Conservation (phyloP, 2,113 vertebrate species). For the Suncus etruscus region DNA sequence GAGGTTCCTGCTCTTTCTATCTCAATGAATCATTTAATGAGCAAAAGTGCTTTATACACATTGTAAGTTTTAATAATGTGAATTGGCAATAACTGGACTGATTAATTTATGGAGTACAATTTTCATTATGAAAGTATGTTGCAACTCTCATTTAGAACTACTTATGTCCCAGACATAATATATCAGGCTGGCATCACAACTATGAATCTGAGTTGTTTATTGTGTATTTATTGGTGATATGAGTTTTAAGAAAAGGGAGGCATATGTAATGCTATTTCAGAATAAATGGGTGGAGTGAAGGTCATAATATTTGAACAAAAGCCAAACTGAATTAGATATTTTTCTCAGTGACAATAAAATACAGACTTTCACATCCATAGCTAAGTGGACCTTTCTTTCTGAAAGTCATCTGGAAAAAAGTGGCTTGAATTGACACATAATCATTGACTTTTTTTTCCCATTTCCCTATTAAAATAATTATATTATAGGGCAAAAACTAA, state of each 20-base stretch:
- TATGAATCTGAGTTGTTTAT: not conserved
- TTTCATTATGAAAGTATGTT: slow-evolving; percentile 15
- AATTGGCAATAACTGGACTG: not conserved
- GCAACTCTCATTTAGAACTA: slow-evolving; percentile 29
- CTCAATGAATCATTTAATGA: slow-evolving; percentile 3
- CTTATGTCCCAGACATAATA: not conserved
- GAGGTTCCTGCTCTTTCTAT: not conserved
- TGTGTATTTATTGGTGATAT: not conserved
- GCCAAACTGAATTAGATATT: not conserved
- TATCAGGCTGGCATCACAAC: slow-evolving; percentile 47
- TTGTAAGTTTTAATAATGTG: not conserved
- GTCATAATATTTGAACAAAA: not conserved
- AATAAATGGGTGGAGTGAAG: not conserved
- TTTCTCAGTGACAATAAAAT: not conserved
- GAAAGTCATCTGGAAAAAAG: slow-evolving; percentile 22
- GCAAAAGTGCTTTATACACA: not conserved
- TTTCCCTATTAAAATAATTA: slow-evolving; percentile 31
- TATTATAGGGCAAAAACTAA: slow-evolving; percentile 23
- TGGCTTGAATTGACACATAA: not conserved
- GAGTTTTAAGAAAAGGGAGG: slow-evolving; percentile 41
- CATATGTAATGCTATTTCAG: not conserved
- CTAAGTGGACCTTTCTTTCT: not conserved
- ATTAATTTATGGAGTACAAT: slow-evolving; percentile 39
- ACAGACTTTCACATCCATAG: not conserved
- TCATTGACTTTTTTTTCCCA: not conserved